phyloP scores from a whole-genome alignment of 2,113 vertebrate species.

The Cephalopholis sonnerati region DNA sequence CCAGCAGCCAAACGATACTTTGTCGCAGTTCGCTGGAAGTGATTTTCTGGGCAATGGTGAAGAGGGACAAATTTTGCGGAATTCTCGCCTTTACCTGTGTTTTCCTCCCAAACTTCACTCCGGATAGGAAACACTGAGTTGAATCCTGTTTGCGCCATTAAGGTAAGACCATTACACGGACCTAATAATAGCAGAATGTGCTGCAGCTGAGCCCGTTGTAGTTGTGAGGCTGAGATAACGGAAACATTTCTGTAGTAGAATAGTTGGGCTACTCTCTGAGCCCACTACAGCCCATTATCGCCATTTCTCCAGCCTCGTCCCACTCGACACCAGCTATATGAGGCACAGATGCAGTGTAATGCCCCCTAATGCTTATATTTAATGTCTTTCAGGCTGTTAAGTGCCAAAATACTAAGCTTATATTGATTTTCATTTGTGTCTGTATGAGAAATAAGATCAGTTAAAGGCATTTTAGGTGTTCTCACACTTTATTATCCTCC shows the following conservation, averaged over 20 bases:
- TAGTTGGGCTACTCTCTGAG: constrained; percentile 58
- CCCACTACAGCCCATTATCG: constrained; percentile 57
- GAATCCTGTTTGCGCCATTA: constrained; percentile 1
- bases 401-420: not conserved
- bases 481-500: not conserved
- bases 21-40: constrained; percentile 77
- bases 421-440: not conserved
- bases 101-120: constrained; percentile 66
- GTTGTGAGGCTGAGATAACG: constrained; percentile 67
- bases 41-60: constrained; percentile 63
- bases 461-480: not conserved
- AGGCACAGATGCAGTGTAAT: not conserved
- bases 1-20: constrained; percentile 54
- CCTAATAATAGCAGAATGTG: constrained; percentile 1
- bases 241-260: constrained; percentile 67
- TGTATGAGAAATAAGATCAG: not conserved
- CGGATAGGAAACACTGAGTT: constrained; percentile 15
- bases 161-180: constrained; percentile 60
- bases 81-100: constrained; percentile 43
- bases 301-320: constrained; percentile 63
- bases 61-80: constrained; percentile 51
- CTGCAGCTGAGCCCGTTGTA: constrained; percentile 22
- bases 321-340: constrained; percentile 21
- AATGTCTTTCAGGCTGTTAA: not conserved
- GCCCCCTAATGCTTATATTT: not conserved